Evolutionary conservation across 23 tunicate genomes (phyloP).

Genomic region (Halocynthia aurantium): DNA sequence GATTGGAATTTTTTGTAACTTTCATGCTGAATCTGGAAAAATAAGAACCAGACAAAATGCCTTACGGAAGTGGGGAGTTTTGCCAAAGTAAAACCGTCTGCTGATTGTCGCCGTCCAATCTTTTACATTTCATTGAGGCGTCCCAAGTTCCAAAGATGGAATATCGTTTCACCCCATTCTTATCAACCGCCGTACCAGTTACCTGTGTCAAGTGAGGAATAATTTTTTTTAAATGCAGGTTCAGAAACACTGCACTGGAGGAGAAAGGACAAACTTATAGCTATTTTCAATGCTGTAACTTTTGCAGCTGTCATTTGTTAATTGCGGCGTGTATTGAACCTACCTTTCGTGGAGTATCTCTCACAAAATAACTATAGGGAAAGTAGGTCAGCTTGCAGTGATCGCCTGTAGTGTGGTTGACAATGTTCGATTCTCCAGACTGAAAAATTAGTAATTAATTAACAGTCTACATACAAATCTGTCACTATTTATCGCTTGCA

Average conservation of each 20-base stretch:
- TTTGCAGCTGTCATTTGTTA: not conserved
- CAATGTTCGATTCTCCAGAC: slow-evolving; percentile 85
- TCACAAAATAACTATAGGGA: slow-evolving; percentile 90
- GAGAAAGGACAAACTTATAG: not conserved
- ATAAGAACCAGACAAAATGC: not conserved
- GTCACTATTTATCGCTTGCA: not conserved
- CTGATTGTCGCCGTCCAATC: slow-evolving; percentile 51
- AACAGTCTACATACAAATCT: not conserved
- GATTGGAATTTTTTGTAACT: no score
- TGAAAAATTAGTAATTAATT: slow-evolving; percentile 13
- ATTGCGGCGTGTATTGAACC: not conserved
- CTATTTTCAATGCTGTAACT: not conserved
- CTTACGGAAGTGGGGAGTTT: slow-evolving; percentile 57
- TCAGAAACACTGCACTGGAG: not conserved
- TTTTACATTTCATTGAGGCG: slow-evolving; percentile 72
- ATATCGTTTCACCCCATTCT: slow-evolving; percentile 58
- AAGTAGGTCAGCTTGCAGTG: slow-evolving; percentile 80
- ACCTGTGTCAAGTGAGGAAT: slow-evolving; percentile 16
- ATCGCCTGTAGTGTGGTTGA: slow-evolving; percentile 86
- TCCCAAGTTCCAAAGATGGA: slow-evolving; percentile 92
- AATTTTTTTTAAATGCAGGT: not conserved
- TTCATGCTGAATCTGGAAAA: no score
- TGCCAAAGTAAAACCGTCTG: slow-evolving; percentile 36
- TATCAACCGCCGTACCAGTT: slow-evolving; percentile 77
- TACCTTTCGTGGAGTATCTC: slow-evolving; percentile 77